A percentile compares a stretch with the other conserved stretches of the same genome.
Evolutionary conservation across 1,140 invertebrate genomes (phyloP).

Genomic region (Pogonomyrmex californicus): DNA sequence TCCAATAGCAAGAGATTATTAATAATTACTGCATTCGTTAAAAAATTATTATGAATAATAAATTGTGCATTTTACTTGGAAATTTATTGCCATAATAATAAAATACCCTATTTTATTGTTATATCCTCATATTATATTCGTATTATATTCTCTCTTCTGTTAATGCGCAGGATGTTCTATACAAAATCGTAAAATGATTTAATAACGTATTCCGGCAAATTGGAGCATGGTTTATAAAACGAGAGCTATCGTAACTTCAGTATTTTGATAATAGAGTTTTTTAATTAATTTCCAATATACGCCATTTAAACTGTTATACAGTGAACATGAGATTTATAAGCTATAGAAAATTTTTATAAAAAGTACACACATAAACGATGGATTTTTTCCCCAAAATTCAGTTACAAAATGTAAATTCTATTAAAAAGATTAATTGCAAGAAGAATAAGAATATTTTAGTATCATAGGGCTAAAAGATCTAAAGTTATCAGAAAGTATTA

Average conservation of each 20-base stretch:
- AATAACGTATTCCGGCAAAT: conserved; percentile 3
- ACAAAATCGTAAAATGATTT: conserved; percentile 20
- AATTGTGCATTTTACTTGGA: not conserved
- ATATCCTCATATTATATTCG: not conserved
- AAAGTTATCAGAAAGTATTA: not conserved
- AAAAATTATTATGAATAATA: conserved; percentile 21
- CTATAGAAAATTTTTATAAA: not conserved
- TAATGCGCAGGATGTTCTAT: not conserved
- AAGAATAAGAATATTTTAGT: conserved; percentile 12
- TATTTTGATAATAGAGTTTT: not conserved
- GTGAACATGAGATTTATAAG: not conserved
- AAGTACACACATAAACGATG: not conserved
- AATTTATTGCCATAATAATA: not conserved
- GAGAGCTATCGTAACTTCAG: not conserved
- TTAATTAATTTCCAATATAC: conserved; percentile 9
- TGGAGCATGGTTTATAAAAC: not conserved
- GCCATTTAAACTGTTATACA: not conserved
- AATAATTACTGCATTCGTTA: not conserved
- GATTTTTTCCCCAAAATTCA: not conserved
- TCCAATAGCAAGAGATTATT: conserved; percentile 23
- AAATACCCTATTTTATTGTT: not conserved
- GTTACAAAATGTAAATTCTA: not conserved
- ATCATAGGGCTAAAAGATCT: not conserved
- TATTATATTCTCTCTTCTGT: not conserved
- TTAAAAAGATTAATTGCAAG: not conserved